phyloP scores from a whole-genome alignment of 2,797 vertebrate genomes.

The Thalassophryne amazonica region DNA sequence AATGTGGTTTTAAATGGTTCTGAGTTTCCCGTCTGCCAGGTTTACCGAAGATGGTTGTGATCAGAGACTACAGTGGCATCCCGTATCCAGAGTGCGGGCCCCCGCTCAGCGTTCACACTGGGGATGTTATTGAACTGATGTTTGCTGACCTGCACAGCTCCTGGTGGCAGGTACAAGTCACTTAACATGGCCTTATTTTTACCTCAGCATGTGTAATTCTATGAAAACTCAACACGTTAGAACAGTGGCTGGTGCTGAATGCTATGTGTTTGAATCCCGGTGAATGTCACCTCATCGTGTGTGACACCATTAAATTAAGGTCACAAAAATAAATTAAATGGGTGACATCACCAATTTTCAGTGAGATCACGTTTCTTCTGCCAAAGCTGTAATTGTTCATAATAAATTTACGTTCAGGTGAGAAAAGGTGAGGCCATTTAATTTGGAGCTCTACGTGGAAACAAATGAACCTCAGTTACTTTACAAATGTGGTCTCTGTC shows the following conservation, averaged over 20 bases:
- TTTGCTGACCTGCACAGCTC: slow-evolving; percentile 87
- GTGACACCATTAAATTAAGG: not conserved
- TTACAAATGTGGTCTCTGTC: slow-evolving; percentile 17
- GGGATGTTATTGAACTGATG: slow-evolving; percentile 89
- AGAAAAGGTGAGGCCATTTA: too few species aligned
- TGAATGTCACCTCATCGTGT: not conserved
- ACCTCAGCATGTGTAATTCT: slow-evolving; percentile 48
- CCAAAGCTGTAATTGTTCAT: slow-evolving; percentile 1
- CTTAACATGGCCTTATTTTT: slow-evolving; percentile 30
- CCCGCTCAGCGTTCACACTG: slow-evolving; percentile 82
- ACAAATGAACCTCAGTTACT: slow-evolving; percentile 14
- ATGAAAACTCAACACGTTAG: slow-evolving; percentile 35
- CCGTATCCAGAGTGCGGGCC: slow-evolving; percentile 84
- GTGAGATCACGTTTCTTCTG: too few species aligned
- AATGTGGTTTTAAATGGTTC: slow-evolving; percentile 11
- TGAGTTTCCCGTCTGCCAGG: slow-evolving; percentile 65
- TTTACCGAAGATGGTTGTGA: slow-evolving; percentile 90
- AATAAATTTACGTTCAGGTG: too few species aligned
- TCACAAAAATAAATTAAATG: slow-evolving; percentile 1
- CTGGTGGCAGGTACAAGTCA: slow-evolving; percentile 91
- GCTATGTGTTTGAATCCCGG: slow-evolving; percentile 20
- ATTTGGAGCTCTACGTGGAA: slow-evolving; percentile 19
- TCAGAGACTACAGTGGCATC: slow-evolving; percentile 83
- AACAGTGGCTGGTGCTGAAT: slow-evolving; percentile 6
- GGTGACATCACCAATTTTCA: slow-evolving; percentile 5